Percentiles rank a stretch among this genome's conserved stretches.
Evolutionary conservation across 2,888 invertebrate species (phyloP).

Genomic region (Camponotus fellah): DNA sequence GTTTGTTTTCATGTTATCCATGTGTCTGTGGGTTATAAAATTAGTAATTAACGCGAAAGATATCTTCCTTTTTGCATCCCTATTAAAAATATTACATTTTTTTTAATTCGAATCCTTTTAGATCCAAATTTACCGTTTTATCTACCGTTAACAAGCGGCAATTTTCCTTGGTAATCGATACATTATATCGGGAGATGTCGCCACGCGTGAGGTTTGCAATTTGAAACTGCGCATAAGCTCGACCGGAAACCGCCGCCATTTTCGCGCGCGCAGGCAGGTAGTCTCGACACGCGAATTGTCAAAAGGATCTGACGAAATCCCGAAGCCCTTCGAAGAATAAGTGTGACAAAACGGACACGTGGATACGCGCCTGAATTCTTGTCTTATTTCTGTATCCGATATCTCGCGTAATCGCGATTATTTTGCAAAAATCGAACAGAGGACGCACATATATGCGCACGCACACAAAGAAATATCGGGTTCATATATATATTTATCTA

Average conservation of each 20-base stretch:
- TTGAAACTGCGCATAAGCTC: not conserved
- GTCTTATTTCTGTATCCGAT: not conserved
- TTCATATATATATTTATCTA: slow-evolving; percentile 8
- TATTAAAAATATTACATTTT: slow-evolving; percentile 10
- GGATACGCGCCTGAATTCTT: not conserved
- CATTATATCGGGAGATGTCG: not conserved
- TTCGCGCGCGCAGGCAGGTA: not conserved
- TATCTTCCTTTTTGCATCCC: not conserved
- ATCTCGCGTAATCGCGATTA: slow-evolving; percentile 22
- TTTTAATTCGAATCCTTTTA: not conserved
- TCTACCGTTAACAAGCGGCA: not conserved
- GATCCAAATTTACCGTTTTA: not conserved
- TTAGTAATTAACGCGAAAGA: not conserved
- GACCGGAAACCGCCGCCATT: not conserved
- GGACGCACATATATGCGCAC: too few species aligned
- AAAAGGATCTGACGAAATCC: not conserved
- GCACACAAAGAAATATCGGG: not conserved
- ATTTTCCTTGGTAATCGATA: not conserved
- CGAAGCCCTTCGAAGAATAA: not conserved
- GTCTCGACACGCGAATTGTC: not conserved
- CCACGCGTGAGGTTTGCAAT: not conserved
- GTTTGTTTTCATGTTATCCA: not conserved
- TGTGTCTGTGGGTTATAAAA: not conserved
- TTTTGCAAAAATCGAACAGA: not conserved
- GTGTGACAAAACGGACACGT: not conserved